phyloP scores from a whole-genome alignment of 2,797 vertebrate species.

The Ctenosaura bakeri region DNA sequence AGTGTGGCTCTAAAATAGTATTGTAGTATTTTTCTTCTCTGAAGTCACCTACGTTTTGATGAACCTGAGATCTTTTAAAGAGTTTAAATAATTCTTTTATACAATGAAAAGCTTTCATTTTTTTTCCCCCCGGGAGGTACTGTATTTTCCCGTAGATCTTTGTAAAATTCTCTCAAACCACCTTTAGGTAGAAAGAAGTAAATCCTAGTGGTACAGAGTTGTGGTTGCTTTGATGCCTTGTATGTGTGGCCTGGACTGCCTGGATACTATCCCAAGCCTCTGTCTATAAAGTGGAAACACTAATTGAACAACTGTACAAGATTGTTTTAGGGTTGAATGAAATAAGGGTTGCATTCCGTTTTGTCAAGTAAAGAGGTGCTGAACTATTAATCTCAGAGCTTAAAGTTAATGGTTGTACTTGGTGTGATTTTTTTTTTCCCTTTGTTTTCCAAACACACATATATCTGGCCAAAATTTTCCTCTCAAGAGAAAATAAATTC shows the following conservation, averaged over 20 bases:
- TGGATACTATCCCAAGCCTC: background rate
- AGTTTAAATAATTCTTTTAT: background rate
- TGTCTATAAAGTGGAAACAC: background rate
- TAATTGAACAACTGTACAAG: conserved; percentile 7
- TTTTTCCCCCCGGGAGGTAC: conserved; percentile 39
- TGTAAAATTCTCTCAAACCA: conserved; percentile 38
- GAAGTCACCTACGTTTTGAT: background rate
- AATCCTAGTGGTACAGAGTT: background rate
- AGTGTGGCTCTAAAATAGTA: too few species aligned
- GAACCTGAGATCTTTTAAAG: accelerated
- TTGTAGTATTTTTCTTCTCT: too few species aligned
- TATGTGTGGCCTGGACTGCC: background rate
- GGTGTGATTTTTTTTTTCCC: too few species aligned
- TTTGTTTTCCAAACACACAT: too few species aligned
- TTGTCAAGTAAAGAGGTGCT: background rate
- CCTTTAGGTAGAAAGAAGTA: background rate
- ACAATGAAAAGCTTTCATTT: background rate
- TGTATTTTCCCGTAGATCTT: conserved; percentile 55
- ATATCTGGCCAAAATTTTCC: too few species aligned
- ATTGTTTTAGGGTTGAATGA: background rate
- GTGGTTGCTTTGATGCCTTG: background rate
- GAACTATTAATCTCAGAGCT: too few species aligned
- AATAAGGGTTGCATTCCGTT: background rate
- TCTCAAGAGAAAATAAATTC: too few species aligned
- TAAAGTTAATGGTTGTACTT: background rate